Percentiles rank a stretch among this genome's conserved stretches.
These are phyloP conservation scores for Pogonomyrmex californicus DNA, from an alignment of 1,140 invertebrate species.

Conservation along the genomic window DNA sequence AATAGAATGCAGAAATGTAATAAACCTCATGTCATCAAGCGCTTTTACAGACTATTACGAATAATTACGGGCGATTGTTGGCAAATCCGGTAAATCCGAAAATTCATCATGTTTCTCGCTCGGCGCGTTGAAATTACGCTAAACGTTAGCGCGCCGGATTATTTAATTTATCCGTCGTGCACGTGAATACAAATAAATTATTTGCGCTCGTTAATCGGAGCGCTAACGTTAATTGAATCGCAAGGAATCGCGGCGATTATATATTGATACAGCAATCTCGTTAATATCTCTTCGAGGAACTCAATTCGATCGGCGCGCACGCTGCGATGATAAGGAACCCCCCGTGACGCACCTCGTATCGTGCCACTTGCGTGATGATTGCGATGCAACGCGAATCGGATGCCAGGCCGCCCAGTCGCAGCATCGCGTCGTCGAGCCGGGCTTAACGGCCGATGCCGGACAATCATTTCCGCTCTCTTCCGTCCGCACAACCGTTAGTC, in stretches of 20 bases:
- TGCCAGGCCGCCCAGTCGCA: background rate
- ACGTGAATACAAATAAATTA: background rate
- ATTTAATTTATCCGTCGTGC: background rate
- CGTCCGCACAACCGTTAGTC: slow-evolving; percentile 15
- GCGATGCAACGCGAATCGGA: background rate
- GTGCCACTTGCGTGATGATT: background rate
- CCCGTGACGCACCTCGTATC: background rate
- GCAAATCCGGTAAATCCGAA: slow-evolving; percentile 32
- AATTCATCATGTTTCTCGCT: slow-evolving; percentile 8
- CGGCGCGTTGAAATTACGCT: background rate
- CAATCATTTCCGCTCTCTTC: slow-evolving; percentile 58
- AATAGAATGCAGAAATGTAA: slow-evolving; percentile 17
- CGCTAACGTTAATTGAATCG: background rate
- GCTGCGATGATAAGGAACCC: background rate
- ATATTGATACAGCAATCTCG: background rate
- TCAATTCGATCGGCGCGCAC: background rate
- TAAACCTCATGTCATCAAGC: slow-evolving; percentile 27
- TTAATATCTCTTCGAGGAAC: background rate
- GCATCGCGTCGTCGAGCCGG: background rate
- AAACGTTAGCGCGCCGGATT: slow-evolving; percentile 22
- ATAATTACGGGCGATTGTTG: slow-evolving; percentile 41
- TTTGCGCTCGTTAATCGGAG: background rate
- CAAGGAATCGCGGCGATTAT: background rate
- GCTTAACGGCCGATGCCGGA: slow-evolving; percentile 18
- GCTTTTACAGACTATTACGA: slow-evolving; percentile 27